Evolutionary conservation across 2,888 invertebrate species (phyloP).

Genomic region (Bedellia somnulentella): DNA sequence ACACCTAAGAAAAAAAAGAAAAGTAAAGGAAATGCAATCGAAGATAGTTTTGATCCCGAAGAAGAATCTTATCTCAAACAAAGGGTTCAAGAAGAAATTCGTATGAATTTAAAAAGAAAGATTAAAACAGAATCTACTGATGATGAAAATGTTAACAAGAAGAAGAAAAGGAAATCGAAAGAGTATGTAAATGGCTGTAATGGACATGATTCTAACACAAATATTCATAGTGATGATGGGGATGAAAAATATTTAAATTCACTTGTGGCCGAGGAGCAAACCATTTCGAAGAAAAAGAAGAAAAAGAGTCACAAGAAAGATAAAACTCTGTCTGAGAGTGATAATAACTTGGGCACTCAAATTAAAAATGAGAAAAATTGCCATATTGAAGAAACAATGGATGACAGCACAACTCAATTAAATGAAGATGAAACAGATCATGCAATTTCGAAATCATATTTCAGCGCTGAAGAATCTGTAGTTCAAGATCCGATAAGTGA

Average conservation of each 20-base stretch:
- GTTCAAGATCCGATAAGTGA: slow-evolving; percentile 8
- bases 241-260: too few species aligned
- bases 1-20: slow-evolving; percentile 3
- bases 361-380: too few species aligned
- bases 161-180: slow-evolving; percentile 10
- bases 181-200: slow-evolving; percentile 7
- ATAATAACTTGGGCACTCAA: too few species aligned
- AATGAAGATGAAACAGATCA: too few species aligned
- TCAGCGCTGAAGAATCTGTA: slow-evolving; percentile 14
- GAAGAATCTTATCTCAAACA: slow-evolving; percentile 9
- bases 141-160: too few species aligned
- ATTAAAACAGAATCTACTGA: slow-evolving; percentile 4
- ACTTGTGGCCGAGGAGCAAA: background rate
- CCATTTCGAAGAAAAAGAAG: background rate
- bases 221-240: too few species aligned
- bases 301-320: background rate
- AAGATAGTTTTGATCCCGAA: background rate
- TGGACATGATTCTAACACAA: slow-evolving; percentile 7
- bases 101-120: slow-evolving; percentile 2
- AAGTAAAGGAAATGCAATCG: background rate
- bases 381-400: too few species aligned
- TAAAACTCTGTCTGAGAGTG: too few species aligned
- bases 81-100: slow-evolving; percentile 14
- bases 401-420: too few species aligned
- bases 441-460: too few species aligned